These are phyloP conservation scores for Epinotia ramella DNA, from an alignment of 2,888 invertebrate genomes.

Conservation along the genomic window DNA sequence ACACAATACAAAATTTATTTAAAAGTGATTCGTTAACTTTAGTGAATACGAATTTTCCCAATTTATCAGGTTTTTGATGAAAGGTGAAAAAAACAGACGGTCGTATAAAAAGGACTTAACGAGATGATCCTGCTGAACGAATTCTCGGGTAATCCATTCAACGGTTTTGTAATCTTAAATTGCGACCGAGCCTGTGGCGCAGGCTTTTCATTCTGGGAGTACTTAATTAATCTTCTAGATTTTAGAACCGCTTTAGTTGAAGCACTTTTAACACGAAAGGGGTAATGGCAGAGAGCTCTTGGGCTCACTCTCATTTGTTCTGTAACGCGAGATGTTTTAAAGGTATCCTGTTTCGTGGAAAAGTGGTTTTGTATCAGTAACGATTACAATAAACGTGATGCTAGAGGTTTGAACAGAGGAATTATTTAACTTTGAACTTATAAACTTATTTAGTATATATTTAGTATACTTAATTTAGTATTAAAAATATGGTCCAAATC, in stretches of 20 bases:
- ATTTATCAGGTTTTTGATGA: not conserved
- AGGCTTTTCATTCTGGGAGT: constrained; percentile 9
- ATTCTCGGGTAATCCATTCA: constrained; percentile 32
- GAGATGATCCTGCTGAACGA: constrained; percentile 30
- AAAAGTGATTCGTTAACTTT: no score
- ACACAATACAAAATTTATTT: not conserved
- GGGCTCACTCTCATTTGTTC: not conserved
- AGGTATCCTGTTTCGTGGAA: no score
- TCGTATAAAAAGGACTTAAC: not conserved
- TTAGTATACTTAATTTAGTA: no score
- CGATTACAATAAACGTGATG: no score
- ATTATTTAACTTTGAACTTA: no score
- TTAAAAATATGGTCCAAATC: no score
- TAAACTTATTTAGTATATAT: no score
- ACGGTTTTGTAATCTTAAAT: constrained; percentile 21
- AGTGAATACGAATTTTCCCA: no score
- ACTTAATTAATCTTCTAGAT: constrained; percentile 33
- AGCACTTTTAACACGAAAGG: constrained; percentile 22
- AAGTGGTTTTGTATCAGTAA: no score
- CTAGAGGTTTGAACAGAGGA: no score
- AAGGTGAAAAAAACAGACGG: not conserved
- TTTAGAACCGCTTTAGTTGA: constrained; percentile 16
- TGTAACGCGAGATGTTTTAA: not conserved
- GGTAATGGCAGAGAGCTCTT: not conserved
- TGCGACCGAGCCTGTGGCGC: not conserved